These are phyloP conservation scores for Neostethus bicornis DNA, from an alignment of 2,797 vertebrate species.

Conservation along the genomic window DNA sequence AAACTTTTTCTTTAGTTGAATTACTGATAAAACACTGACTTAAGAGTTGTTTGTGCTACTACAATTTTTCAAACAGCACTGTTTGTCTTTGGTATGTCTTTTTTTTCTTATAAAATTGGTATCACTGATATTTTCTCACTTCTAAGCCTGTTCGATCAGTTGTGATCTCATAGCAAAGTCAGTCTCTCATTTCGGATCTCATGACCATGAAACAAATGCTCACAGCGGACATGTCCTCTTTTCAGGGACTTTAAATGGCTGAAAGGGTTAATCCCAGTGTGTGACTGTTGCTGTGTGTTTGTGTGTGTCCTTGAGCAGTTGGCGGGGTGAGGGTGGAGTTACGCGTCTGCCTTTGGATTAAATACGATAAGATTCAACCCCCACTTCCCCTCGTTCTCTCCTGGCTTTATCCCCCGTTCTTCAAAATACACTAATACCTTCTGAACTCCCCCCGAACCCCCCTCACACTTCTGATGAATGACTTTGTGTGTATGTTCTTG, in stretches of 20 bases:
- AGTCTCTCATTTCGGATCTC: background rate
- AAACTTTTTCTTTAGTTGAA: background rate
- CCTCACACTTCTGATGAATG: background rate
- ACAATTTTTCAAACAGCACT: background rate
- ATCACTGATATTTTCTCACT: background rate
- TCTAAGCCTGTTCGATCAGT: no score
- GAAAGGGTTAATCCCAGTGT: constrained; percentile 38
- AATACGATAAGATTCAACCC: constrained; percentile 46
- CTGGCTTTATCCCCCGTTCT: constrained; percentile 25
- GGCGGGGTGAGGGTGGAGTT: background rate
- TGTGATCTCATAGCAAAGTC: background rate
- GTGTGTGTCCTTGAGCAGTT: constrained; percentile 36
- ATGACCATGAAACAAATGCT: background rate
- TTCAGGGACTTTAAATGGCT: constrained; percentile 26
- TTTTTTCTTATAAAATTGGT: background rate
- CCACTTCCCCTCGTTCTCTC: constrained; percentile 26
- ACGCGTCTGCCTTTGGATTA: constrained; percentile 48
- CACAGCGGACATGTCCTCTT: constrained; percentile 6
- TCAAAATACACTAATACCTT: constrained; percentile 23
- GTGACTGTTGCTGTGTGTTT: constrained; percentile 16
- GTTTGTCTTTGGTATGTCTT: no score
- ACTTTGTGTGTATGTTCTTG: background rate
- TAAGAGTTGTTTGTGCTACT: background rate
- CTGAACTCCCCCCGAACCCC: constrained; percentile 12
- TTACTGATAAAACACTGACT: background rate